phyloP scores from a whole-genome alignment of 2,113 vertebrate species.

The Pangasianodon hypophthalmus region DNA sequence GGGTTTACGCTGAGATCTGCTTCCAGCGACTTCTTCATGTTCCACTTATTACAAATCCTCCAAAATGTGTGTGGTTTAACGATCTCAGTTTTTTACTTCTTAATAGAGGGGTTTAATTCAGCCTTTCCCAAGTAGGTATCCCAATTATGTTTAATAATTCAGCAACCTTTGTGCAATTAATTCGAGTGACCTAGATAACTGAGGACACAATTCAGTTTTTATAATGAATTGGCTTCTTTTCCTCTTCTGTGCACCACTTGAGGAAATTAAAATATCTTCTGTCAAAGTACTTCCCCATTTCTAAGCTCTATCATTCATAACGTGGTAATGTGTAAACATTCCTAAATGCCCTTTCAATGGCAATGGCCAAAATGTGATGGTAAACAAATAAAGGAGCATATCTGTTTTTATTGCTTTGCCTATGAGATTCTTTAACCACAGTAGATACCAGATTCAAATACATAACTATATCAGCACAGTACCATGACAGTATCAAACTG shows the following conservation, averaged over 20 bases:
- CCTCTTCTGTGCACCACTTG: constrained; percentile 53
- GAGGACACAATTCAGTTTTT: constrained; percentile 53
- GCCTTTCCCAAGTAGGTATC: constrained; percentile 65
- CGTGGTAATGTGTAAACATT: not conserved
- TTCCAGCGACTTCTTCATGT: constrained; percentile 17
- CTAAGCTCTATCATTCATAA: constrained; percentile 5
- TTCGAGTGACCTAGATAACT: constrained; percentile 71
- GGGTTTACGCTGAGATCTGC: not conserved
- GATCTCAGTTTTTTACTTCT: constrained; percentile 46
- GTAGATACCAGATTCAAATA: constrained; percentile 7
- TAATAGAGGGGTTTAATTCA: constrained; percentile 55
- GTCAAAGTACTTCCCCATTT: not conserved
- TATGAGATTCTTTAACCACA: not conserved
- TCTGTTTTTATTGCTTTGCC: not conserved
- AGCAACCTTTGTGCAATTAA: constrained; percentile 69
- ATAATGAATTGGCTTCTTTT: constrained; percentile 63
- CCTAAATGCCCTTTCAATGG: not conserved
- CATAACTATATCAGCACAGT: constrained; percentile 1
- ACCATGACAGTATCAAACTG: constrained; percentile 26
- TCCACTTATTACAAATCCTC: constrained; percentile 32
- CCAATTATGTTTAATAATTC: constrained; percentile 75
- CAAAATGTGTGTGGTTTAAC: constrained; percentile 49
- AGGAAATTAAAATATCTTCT: constrained; percentile 48
- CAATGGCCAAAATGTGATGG: not conserved
- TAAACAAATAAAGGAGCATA: not conserved